Conservation (phyloP, 2,113 vertebrate genomes). For the Alosa alosa region DNA sequence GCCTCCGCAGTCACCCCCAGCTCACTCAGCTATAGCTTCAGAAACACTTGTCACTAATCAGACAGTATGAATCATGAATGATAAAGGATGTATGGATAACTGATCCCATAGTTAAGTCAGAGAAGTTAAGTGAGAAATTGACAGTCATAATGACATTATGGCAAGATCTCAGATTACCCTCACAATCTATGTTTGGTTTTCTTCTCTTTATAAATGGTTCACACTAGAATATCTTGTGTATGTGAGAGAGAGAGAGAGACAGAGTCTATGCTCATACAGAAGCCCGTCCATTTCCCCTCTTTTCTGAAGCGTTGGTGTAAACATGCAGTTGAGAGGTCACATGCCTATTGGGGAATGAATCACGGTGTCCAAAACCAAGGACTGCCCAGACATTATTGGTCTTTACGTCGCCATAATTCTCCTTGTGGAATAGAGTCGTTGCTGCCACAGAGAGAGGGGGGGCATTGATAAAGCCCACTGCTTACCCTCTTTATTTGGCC, state of each 20-base stretch:
- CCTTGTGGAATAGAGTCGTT: not conserved
- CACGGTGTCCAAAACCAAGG: slow-evolving; percentile 13
- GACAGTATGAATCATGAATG: not conserved
- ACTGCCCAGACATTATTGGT: not conserved
- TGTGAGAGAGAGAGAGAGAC: slow-evolving; percentile 6
- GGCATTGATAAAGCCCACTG: slow-evolving; percentile 61
- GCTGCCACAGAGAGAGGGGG: not conserved
- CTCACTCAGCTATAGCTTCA: not conserved
- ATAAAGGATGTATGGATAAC: not conserved
- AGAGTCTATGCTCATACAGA: not conserved
- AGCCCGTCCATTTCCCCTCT: not conserved
- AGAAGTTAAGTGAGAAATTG: not conserved
- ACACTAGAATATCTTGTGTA: not conserved
- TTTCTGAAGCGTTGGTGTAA: not conserved
- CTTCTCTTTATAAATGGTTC: not conserved
- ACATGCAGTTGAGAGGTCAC: slow-evolving; percentile 2
- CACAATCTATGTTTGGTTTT: not conserved
- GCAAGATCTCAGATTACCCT: not conserved
- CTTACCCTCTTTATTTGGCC: slow-evolving; percentile 44
- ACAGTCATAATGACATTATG: not conserved
- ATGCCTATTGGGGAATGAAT: slow-evolving; percentile 10
- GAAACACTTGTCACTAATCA: not conserved
- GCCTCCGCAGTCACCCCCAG: not conserved
- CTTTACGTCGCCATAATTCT: slow-evolving; percentile 15
- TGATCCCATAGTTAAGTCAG: not conserved